Evolutionary conservation across 2,888 invertebrate species (phyloP).

Genomic region (Scaptomyza flava): DNA sequence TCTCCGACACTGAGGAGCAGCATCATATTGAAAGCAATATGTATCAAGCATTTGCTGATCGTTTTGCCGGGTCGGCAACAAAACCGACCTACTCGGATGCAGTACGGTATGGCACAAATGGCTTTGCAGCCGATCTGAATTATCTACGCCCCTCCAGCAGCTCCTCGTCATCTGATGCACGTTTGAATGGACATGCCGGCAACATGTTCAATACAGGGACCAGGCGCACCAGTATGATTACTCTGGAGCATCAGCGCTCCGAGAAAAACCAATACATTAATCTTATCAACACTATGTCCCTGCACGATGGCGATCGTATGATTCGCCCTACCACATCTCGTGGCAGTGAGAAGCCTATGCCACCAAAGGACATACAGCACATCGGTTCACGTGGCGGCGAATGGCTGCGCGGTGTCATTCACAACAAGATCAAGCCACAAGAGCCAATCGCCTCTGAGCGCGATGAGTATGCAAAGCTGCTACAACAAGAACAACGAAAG

Average conservation of each 20-base stretch:
- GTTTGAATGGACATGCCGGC: slow-evolving; percentile 29
- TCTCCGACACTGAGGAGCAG: slow-evolving; percentile 82
- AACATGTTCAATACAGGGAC: slow-evolving; percentile 8
- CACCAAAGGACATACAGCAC: slow-evolving; percentile 15
- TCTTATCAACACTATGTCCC: slow-evolving; percentile 63
- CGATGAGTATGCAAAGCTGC: slow-evolving; percentile 39
- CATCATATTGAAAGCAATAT: slow-evolving; percentile 34
- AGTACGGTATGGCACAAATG: slow-evolving; percentile 59
- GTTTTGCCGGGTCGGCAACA: slow-evolving; percentile 17
- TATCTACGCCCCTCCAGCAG: slow-evolving; percentile 42
- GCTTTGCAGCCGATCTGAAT: slow-evolving; percentile 25
- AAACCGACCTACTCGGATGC: slow-evolving; percentile 57
- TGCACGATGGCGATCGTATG: slow-evolving; percentile 26
- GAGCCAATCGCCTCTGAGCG: slow-evolving; percentile 10
- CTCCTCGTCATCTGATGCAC: slow-evolving; percentile 35
- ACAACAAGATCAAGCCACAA: slow-evolving; percentile 7
- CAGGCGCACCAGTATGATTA: slow-evolving; percentile 32
- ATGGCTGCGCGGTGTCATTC: slow-evolving; percentile 21
- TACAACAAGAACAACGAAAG: slow-evolving; percentile 6
- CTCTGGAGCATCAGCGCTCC: slow-evolving; percentile 34
- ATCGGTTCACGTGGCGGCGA: slow-evolving; percentile 11
- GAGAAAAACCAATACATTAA: slow-evolving; percentile 59
- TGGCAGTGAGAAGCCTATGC: slow-evolving; percentile 24
- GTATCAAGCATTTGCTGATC: slow-evolving; percentile 48
- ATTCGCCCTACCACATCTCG: background rate